Evolutionary conservation across 2,888 invertebrate genomes (phyloP).

Genomic region (Apocheima hispidaria): DNA sequence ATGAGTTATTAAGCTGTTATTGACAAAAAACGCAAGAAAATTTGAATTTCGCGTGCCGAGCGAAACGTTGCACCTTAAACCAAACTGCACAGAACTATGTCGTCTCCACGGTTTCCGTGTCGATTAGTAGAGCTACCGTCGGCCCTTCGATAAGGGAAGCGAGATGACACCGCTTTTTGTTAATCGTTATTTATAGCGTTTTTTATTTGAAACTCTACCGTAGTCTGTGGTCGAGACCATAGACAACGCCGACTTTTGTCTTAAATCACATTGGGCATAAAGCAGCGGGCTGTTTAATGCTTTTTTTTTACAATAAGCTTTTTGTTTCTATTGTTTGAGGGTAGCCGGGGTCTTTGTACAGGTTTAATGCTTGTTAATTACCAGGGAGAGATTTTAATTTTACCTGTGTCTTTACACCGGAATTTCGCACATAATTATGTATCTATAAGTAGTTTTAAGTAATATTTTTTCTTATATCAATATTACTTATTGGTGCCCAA

Average conservation of each 20-base stretch:
- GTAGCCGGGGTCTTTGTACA: conserved; percentile 36
- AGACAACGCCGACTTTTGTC: conserved; percentile 70
- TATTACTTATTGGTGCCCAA: no score
- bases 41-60: no score
- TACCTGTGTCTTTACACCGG: conserved; percentile 9
- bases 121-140: conserved; percentile 69
- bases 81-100: background rate
- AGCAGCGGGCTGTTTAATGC: conserved; percentile 60
- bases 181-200: conserved; percentile 82
- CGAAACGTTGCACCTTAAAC: background rate
- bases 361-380: conserved; percentile 35
- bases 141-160: conserved; percentile 74
- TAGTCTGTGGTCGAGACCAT: conserved; percentile 42
- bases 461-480: no score
- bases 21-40: no score
- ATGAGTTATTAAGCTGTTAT: no score
- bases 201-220: conserved; percentile 64
- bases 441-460: background rate
- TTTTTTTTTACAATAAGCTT: conserved; percentile 48
- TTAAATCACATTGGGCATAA: conserved; percentile 69
- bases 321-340: conserved; percentile 44
- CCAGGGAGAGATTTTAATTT: conserved; percentile 13
- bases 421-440: background rate
- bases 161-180: conserved; percentile 84
- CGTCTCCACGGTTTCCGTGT: conserved; percentile 60